These are phyloP conservation scores for Kradibia gibbosae DNA, from an alignment of 1,140 invertebrate genomes.

Conservation along the genomic window DNA sequence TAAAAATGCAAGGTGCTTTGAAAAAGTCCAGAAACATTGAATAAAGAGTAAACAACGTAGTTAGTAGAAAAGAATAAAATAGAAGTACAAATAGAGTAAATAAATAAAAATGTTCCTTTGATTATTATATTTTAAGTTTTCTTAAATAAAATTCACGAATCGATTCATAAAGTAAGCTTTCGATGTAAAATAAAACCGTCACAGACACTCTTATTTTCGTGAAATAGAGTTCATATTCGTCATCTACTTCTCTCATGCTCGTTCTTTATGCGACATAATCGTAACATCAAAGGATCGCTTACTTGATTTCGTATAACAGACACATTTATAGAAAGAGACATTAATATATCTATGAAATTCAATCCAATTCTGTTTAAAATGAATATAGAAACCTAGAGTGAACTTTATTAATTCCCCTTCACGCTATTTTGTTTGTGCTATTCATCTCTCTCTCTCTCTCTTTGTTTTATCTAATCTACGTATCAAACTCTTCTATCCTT, in stretches of 20 bases:
- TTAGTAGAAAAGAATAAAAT: too few species aligned
- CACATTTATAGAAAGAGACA: constrained; percentile 54
- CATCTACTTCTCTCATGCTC: constrained; percentile 42
- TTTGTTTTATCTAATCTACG: background rate
- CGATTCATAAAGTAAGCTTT: constrained; percentile 58
- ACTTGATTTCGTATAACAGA: constrained; percentile 25
- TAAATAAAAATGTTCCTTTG: too few species aligned
- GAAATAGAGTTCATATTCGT: constrained; percentile 23
- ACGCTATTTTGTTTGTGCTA: background rate
- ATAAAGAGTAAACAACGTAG: too few species aligned
- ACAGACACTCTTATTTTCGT: background rate
- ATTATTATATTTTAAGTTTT: too few species aligned
- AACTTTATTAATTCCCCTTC: constrained; percentile 66
- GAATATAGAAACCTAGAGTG: constrained; percentile 62
- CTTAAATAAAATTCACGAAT: constrained; percentile 45
- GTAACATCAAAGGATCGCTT: constrained; percentile 64
- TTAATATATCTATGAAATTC: constrained; percentile 61
- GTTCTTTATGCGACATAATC: constrained; percentile 49
- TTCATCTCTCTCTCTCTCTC: background rate
- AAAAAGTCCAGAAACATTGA: too few species aligned
- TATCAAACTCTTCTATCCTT: background rate
- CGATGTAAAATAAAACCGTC: constrained; percentile 59
- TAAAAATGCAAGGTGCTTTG: too few species aligned
- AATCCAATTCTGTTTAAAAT: constrained; percentile 69
- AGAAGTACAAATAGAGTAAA: too few species aligned